phyloP scores from a whole-genome alignment of 1,140 invertebrate genomes.

The Penaeus japonicus region DNA sequence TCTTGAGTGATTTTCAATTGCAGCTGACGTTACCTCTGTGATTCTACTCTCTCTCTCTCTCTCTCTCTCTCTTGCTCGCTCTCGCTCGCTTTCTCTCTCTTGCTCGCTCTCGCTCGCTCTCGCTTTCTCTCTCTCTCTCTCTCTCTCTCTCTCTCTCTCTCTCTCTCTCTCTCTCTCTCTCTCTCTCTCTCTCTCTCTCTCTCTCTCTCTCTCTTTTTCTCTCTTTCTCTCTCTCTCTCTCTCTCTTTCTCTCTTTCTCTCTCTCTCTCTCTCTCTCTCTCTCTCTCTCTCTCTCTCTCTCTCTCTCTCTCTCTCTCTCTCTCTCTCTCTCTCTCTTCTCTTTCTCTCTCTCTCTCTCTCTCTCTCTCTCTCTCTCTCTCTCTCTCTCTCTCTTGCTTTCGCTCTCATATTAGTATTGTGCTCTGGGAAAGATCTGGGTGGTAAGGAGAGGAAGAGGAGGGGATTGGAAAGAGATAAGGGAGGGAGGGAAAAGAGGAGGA shows the following conservation, averaged over 20 bases:
- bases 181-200: background rate
- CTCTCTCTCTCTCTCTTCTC: background rate
- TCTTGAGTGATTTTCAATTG: slow-evolving; percentile 47
- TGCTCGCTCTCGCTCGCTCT: background rate
- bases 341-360: background rate
- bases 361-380: background rate
- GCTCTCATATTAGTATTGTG: too few species aligned
- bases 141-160: background rate
- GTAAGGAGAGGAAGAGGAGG: too few species aligned
- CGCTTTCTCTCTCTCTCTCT: background rate
- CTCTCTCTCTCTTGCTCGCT: background rate
- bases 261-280: background rate
- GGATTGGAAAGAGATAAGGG: too few species aligned
- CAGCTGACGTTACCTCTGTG: background rate
- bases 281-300: background rate
- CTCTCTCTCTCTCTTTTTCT: background rate
- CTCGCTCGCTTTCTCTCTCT: background rate
- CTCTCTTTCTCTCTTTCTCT: background rate
- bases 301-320: background rate
- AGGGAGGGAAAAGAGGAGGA: too few species aligned
- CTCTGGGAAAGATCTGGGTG: too few species aligned
- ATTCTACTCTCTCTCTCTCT: background rate
- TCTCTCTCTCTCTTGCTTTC: background rate
- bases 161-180: background rate
- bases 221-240: background rate